Base-by-base conservation (phyloP, 2,888 invertebrate species). In the Tholera decimalis region DNA sequence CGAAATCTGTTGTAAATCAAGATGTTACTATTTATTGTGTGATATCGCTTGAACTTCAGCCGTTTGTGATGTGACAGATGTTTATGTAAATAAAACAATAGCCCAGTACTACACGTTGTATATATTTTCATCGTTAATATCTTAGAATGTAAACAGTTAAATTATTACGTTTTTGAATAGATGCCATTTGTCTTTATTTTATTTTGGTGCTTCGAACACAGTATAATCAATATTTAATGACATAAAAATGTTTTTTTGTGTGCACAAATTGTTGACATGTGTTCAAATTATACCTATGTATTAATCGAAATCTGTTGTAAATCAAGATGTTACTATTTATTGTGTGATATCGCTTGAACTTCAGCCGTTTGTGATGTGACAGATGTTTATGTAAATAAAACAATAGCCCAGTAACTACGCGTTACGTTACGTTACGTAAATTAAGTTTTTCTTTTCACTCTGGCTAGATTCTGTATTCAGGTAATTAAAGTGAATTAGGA, bases 361-460 rank as follows among this genome's bases (percentile, higher is more conserved):
- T 70, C 49, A 44, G 51, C 72, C 67, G 72, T 66, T 68, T 83
- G 80, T 82, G 81, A 73, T 76, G 82, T 84, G 83, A 85, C 83
- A 83, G 70, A 82, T 84, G 82, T 88, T 84, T 86, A 85, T 93
- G 90, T 93, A 92, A 81, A 79, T 83, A 84, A 82, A 72, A 66
- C 83, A 86, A 84, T 84, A 87, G 85, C 78, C 83, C 87, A 84
- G 92, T 92, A 92, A 91, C 92, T 62, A 73, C 67, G 79, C 82
- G 93, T 93, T 92, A 90, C 94, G 94, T 94, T 94, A 94, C 94
- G n/a, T n/a, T n/a, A n/a, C n/a, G n/a, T n/a, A 93, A 90, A 89
- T 90, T 87, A 78, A 75, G 82, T 85, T 83, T 62, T 78, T 84
- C 83, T 86, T 72, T 89, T 90, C 88, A 86, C 88, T 88, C 77